These are phyloP conservation scores for Poeciliopsis infans DNA, from an alignment of 2,797 vertebrate genomes.

Conservation along the genomic window DNA sequence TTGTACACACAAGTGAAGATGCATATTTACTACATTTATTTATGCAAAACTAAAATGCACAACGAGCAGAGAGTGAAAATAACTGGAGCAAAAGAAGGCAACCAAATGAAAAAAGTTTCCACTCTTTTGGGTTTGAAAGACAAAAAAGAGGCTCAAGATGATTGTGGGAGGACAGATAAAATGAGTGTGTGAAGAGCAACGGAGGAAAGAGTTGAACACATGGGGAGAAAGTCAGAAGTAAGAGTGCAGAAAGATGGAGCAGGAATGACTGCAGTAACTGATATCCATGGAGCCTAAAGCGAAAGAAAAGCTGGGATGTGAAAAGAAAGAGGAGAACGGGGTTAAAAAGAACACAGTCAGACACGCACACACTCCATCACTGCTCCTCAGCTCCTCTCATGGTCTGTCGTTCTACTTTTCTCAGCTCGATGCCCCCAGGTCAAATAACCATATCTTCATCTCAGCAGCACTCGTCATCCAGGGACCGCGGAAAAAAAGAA, in stretches of 20 bases:
- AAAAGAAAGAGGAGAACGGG: slow-evolving; percentile 42
- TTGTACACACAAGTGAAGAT: slow-evolving; percentile 8
- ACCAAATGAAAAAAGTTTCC: slow-evolving; percentile 25
- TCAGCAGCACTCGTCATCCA: slow-evolving; percentile 69
- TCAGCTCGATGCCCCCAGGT: slow-evolving; percentile 66
- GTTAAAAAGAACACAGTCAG: slow-evolving; percentile 52
- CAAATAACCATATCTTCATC: slow-evolving; percentile 77
- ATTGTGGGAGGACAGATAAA: slow-evolving; percentile 43
- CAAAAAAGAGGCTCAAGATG: slow-evolving; percentile 28
- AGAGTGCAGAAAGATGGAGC: slow-evolving; percentile 31
- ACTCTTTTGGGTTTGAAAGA: slow-evolving; percentile 42
- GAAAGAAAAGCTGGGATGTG: slow-evolving; percentile 43
- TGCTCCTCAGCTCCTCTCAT: slow-evolving; percentile 37
- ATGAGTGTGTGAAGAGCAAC: slow-evolving; percentile 53
- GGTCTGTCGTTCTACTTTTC: slow-evolving; percentile 68
- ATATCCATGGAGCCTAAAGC: slow-evolving; percentile 46
- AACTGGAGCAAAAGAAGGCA: slow-evolving; percentile 12
- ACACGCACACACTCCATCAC: slow-evolving; percentile 9
- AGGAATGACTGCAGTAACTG: slow-evolving; percentile 34
- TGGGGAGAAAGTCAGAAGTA: slow-evolving; percentile 2
- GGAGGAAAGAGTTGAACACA: slow-evolving; percentile 47
- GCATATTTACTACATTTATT: slow-evolving; percentile 23
- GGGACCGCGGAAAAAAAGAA: slow-evolving; percentile 42
- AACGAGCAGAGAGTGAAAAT: slow-evolving; percentile 5
- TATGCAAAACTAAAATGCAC: slow-evolving; percentile 14